Percentiles rank a stretch among this genome's conserved stretches.
Conservation (phyloP, 2,797 vertebrate species). For the Pogoniulus pusillus region DNA sequence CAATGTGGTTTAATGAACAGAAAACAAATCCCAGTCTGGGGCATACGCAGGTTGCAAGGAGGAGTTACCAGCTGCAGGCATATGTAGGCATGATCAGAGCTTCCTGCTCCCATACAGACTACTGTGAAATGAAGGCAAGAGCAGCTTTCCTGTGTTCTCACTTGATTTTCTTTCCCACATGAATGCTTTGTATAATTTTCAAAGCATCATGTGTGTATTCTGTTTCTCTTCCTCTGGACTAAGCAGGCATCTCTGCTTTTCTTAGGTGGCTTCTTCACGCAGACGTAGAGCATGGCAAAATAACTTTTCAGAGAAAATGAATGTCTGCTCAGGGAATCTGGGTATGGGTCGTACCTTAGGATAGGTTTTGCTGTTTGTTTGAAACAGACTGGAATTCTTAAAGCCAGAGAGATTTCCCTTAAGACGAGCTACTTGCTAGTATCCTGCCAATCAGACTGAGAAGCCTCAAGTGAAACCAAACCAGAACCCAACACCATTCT, state of each 20-base stretch:
- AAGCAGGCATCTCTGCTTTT: not conserved
- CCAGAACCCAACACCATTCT: not conserved
- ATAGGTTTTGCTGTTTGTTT: not conserved
- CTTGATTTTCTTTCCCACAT: not conserved
- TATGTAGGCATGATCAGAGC: not conserved
- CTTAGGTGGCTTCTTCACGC: not conserved
- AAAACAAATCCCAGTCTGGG: not conserved
- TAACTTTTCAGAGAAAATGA: not conserved
- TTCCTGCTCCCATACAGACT: accelerated
- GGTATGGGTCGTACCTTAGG: not conserved
- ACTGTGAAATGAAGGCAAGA: not conserved
- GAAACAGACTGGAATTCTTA: not conserved
- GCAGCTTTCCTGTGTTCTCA: not conserved
- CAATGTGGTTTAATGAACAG: not conserved
- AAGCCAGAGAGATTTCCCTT: not conserved
- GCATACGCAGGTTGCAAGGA: not conserved
- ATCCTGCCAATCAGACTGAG: not conserved
- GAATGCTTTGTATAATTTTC: not conserved
- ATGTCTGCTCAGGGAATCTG: not conserved
- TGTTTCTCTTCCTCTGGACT: not conserved
- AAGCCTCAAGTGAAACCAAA: not conserved
- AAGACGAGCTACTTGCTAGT: not conserved
- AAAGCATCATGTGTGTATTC: not conserved
- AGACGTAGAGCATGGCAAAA: not conserved
- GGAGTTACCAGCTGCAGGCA: not conserved